These are phyloP conservation scores for Periphyllus acericola DNA, from an alignment of 2,888 invertebrate genomes.

Conservation along the genomic window DNA sequence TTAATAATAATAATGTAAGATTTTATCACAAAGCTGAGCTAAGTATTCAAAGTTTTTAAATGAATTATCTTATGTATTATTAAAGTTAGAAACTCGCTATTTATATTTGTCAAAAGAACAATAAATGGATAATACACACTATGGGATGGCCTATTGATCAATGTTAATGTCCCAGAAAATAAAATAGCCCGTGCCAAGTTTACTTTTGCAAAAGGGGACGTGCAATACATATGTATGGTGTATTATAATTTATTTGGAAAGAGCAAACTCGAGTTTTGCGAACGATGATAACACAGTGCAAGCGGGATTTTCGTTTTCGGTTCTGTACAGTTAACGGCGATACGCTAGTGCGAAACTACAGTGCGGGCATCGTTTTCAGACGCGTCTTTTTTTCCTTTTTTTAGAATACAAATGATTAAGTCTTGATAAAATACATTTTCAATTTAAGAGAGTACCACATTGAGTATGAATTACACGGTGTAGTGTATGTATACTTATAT, in stretches of 20 bases:
- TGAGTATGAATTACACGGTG: not conserved
- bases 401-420: not conserved
- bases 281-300: not conserved
- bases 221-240: constrained; percentile 15
- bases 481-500: not conserved
- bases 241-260: constrained; percentile 3
- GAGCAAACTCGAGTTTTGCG: not conserved
- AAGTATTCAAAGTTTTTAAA: no score
- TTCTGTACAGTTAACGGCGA: not conserved
- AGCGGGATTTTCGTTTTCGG: not conserved
- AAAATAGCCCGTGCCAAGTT: constrained; percentile 26
- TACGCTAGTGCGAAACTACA: not conserved
- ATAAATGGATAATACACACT: not conserved
- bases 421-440: constrained; percentile 6
- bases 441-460: constrained; percentile 24
- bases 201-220: not conserved
- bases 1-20: no score
- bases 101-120: not conserved
- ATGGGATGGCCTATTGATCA: constrained; percentile 10
- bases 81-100: not conserved
- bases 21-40: no score
- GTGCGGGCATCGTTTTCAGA: not conserved
- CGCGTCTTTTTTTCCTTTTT: constrained; percentile 65
- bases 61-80: not conserved
- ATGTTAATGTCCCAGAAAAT: constrained; percentile 33